Evolutionary conservation across 2,888 invertebrate genomes (phyloP), one percentile per base, ranked within the genome.

Genomic region (Bhutanitis thaidina): DNA sequence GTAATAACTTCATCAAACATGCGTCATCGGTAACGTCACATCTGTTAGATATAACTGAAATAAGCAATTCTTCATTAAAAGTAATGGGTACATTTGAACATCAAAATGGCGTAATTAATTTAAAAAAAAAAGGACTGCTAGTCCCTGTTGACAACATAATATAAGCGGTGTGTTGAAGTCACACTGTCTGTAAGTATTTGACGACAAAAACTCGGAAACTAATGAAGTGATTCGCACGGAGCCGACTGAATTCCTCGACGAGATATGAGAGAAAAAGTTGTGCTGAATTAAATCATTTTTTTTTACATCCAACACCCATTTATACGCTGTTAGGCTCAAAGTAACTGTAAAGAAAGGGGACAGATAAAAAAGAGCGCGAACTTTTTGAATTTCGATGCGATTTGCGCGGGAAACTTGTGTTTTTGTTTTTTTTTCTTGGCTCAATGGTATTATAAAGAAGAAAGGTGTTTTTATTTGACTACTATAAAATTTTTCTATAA

Each of bases 201-300:
- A 51, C 41, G 54, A 44, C 54, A 61, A 62, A 65, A 65, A 61
- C 50, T 39, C 27, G 35, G 37, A 36, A 38, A 16, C 58, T 65
- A 65, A 65, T 62, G 61, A 63, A 65, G 62, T 58, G 59, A 56
- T 61, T 59, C 59, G 54, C 56, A 52, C 59, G 43, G 32, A 41
- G 30, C 36, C 44, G 50, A 14, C 41, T 34, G 52, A 49, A 52
- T 52, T 52, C 39, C 40, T 13, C 43, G 47, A 36, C 39, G 43
- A 49, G 52, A 45, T 54, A 49, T 49, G 52, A 45, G 39, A 32
- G 51, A 49, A 49, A 41, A 40, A 38, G 37, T 37, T 27, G 51
- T n/a, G 41, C 41, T 49, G 54, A 49, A 40, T 49, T 38, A 49
- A 51, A 54, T 52, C 41, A 49, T 14, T 27, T 14, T 16, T 47